phyloP scores from a whole-genome alignment of 2,113 vertebrate genomes.

The Microtus oregoni region DNA sequence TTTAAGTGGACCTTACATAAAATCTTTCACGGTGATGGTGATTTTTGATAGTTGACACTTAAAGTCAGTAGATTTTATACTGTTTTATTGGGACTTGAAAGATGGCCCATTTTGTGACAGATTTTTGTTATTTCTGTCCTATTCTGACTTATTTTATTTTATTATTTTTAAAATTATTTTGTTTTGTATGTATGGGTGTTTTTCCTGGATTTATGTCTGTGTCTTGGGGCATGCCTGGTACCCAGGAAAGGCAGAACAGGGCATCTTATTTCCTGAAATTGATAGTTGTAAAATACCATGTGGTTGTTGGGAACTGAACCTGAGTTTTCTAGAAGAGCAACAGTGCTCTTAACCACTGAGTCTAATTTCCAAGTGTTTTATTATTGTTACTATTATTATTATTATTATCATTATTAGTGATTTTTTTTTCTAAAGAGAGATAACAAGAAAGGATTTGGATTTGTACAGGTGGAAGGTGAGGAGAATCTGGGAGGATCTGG shows the following conservation, averaged over 20 bases:
- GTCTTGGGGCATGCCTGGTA: too few relatives aligned
- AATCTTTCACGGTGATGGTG: not conserved
- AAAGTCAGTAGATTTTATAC: not conserved
- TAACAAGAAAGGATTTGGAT: not conserved
- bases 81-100: not conserved
- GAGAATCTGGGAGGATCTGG: not conserved
- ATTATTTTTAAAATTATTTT: not conserved
- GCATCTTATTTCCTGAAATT: not conserved
- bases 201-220: not conserved
- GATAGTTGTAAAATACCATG: not conserved
- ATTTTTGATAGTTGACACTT: not conserved
- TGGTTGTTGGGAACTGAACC: not conserved
- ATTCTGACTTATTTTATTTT: not conserved
- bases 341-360: not conserved
- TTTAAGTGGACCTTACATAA: not conserved
- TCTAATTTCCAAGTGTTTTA: not conserved
- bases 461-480: accelerated
- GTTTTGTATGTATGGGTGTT: not conserved
- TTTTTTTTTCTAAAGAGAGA: not conserved
- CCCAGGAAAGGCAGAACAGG: not conserved
- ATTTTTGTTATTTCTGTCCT: not conserved
- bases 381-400: not conserved
- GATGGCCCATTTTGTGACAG: not conserved
- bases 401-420: not conserved
- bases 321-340: not conserved